phyloP scores from a whole-genome alignment of 2,888 invertebrate species.

The Scaptomyza cyrtandrae region DNA sequence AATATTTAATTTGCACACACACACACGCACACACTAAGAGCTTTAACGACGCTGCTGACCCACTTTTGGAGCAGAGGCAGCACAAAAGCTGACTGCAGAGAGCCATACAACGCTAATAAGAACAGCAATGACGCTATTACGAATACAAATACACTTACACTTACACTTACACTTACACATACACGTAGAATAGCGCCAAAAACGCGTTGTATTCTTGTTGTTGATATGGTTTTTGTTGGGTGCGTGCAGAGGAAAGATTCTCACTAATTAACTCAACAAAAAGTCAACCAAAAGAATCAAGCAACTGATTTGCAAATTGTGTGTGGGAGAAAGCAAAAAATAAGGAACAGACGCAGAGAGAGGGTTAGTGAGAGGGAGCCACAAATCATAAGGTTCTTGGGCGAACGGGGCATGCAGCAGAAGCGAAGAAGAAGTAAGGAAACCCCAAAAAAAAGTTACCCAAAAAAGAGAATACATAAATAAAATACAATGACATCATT shows the following conservation, averaged over 20 bases:
- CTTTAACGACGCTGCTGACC: conserved; percentile 76
- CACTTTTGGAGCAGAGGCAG: conserved; percentile 66
- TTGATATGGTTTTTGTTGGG: conserved; percentile 39
- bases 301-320: conserved; percentile 76
- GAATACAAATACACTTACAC: conserved; percentile 59
- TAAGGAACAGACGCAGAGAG: conserved; percentile 4
- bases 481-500: conserved; percentile 58
- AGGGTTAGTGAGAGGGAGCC: conserved; percentile 15
- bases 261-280: conserved; percentile 76
- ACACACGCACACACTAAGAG: conserved; percentile 39
- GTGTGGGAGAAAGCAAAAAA: conserved; percentile 15
- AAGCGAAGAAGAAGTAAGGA: conserved; percentile 45
- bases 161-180: conserved; percentile 46
- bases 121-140: conserved; percentile 72
- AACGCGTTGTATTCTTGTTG: conserved; percentile 52
- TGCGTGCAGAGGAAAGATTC: conserved; percentile 78
- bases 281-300: conserved; percentile 70
- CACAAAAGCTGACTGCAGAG: conserved; percentile 63
- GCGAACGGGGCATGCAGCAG: conserved; percentile 53
- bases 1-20: conserved; percentile 78
- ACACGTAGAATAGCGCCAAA: conserved; percentile 41
- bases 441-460: conserved; percentile 63
- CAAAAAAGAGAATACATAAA: conserved; percentile 30
- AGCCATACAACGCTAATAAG: conserved; percentile 67
- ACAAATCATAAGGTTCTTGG: conserved; percentile 20